Evolutionary conservation across 2,888 invertebrate genomes (phyloP).

Genomic region (Drepanosiphum platanoidis): DNA sequence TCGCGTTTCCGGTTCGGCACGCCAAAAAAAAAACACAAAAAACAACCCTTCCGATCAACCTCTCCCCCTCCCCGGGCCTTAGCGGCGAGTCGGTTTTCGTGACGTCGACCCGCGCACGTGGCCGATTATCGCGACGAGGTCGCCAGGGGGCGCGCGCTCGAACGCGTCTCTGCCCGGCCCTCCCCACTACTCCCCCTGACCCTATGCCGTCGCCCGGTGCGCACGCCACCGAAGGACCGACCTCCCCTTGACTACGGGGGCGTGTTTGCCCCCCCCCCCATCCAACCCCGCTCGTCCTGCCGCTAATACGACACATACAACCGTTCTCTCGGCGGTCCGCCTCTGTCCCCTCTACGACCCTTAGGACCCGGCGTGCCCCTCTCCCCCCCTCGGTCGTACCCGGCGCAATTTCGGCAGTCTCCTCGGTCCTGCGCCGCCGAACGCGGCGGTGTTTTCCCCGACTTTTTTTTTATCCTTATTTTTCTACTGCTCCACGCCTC

Average conservation of each 20-base stretch:
- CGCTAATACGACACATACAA: neutral
- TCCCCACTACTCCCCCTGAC: neutral
- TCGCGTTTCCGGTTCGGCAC: no score
- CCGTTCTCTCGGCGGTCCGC: neutral
- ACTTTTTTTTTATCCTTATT: no score
- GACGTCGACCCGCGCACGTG: slow-evolving; percentile 16
- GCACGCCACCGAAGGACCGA: neutral
- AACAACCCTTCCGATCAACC: no score
- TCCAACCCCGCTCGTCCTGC: neutral
- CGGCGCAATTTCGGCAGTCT: neutral
- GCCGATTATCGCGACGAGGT: neutral
- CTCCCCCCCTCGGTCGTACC: neutral
- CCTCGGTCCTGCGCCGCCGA: neutral
- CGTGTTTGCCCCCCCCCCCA: slow-evolving; percentile 39
- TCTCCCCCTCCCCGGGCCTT: no score
- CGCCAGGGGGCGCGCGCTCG: slow-evolving; percentile 41
- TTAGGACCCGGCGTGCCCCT: neutral
- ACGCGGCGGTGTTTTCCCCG: no score
- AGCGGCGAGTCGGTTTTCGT: no score
- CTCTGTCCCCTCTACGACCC: neutral
- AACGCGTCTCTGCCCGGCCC: no score
- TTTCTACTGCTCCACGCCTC: no score
- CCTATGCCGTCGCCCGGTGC: neutral
- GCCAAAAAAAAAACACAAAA: no score
- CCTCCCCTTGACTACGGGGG: slow-evolving; percentile 59